Evolutionary conservation across 2,888 invertebrate species (phyloP).

Genomic region (Masnerella sp.): DNA sequence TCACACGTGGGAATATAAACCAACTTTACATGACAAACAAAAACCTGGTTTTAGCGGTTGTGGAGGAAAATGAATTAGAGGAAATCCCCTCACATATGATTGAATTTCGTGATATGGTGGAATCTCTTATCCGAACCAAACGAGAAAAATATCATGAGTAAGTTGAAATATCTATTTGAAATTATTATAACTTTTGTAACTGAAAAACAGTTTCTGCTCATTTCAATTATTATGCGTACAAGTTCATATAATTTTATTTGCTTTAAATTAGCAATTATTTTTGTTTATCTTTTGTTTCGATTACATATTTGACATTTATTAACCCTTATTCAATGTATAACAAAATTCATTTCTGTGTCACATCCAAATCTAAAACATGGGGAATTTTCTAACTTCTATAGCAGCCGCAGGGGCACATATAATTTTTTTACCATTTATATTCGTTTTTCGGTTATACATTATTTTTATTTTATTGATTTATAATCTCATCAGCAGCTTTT

Average conservation of each 20-base stretch:
- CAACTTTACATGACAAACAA: slow-evolving; percentile 91
- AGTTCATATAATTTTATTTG: too few relatives aligned
- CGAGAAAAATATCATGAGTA: slow-evolving; percentile 87
- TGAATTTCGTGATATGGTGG: slow-evolving; percentile 91
- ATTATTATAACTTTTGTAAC: neutral
- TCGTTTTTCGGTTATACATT: slow-evolving; percentile 31
- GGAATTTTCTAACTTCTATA: slow-evolving; percentile 23
- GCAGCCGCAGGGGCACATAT: slow-evolving; percentile 14
- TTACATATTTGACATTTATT: too few relatives aligned
- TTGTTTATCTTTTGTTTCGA: too few relatives aligned
- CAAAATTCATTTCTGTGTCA: neutral
- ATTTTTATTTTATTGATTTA: slow-evolving; percentile 22
- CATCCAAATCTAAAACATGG: slow-evolving; percentile 11
- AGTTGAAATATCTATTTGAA: slow-evolving; percentile 60
- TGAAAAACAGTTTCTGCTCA: too few relatives aligned
- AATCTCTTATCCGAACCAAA: slow-evolving; percentile 86
- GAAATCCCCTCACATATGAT: slow-evolving; percentile 89
- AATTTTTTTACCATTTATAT: slow-evolving; percentile 34
- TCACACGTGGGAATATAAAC: slow-evolving; percentile 89
- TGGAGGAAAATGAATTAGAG: slow-evolving; percentile 91
- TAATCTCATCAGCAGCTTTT: slow-evolving; percentile 17
- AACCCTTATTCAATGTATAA: neutral
- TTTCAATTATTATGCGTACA: too few relatives aligned
- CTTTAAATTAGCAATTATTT: too few relatives aligned
- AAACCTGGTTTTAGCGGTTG: slow-evolving; percentile 90